A percentile compares a stretch with the other conserved stretches of the same genome.
These are phyloP conservation scores for Allygus modestus DNA, from an alignment of 2,888 invertebrate species.

Conservation along the genomic window DNA sequence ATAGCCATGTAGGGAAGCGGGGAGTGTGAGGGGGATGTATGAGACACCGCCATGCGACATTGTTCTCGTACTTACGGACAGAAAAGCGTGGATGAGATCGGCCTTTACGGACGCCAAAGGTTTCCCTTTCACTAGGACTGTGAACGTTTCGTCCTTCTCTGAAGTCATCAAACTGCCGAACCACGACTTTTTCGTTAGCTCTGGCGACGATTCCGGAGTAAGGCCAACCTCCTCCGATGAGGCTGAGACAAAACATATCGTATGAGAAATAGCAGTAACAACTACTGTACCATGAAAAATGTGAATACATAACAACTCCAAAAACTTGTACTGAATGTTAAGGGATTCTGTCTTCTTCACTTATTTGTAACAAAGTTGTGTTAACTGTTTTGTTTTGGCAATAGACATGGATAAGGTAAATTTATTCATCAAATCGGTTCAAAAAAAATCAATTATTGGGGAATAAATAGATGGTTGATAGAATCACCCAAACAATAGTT, in stretches of 20 bases:
- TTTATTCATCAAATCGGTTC: too few species aligned
- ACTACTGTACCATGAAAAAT: neutral
- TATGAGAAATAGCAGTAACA: neutral
- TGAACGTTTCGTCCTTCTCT: slow-evolving; percentile 98
- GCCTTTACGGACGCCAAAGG: slow-evolving; percentile 98
- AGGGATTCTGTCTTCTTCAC: too few species aligned
- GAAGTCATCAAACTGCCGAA: slow-evolving; percentile 98
- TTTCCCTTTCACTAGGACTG: slow-evolving; percentile 97
- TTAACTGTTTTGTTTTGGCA: too few species aligned
- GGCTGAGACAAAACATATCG: slow-evolving; percentile 75
- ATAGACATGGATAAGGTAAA: too few species aligned
- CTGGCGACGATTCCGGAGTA: slow-evolving; percentile 97
- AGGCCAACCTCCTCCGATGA: slow-evolving; percentile 94
- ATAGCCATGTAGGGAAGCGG: slow-evolving; percentile 45
- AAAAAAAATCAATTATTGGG: too few species aligned
- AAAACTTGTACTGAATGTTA: too few species aligned
- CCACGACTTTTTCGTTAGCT: slow-evolving; percentile 98
- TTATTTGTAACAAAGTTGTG: too few species aligned
- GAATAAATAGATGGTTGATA: too few species aligned
- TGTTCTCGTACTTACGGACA: slow-evolving; percentile 86
- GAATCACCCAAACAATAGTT: too few species aligned
- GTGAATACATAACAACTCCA: too few species aligned
- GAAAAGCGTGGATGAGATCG: slow-evolving; percentile 98
- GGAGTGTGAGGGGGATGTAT: neutral
- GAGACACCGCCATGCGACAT: neutral